These are phyloP conservation scores for Polypedilum vanderplanki DNA, from an alignment of 1,140 invertebrate species.

Conservation along the genomic window DNA sequence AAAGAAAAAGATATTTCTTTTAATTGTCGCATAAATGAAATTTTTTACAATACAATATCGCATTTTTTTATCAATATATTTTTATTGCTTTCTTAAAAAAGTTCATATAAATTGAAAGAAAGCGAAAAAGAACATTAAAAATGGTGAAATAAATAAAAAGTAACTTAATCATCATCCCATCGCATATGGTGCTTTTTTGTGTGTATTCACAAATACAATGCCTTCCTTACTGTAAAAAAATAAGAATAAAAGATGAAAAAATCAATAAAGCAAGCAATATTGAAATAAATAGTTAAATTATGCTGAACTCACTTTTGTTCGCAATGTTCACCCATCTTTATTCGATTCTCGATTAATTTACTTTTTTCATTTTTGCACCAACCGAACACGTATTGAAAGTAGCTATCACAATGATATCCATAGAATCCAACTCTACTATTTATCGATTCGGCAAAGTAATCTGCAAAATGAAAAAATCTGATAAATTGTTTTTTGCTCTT, in stretches of 20 bases:
- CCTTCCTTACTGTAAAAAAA: neutral
- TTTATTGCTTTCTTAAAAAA: no score
- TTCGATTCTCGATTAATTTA: neutral
- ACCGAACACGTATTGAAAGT: slow-evolving; percentile 16
- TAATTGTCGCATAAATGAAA: no score
- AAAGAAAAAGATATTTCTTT: no score
- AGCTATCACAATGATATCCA: neutral
- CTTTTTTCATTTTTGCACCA: slow-evolving; percentile 7
- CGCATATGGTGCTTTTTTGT: slow-evolving; percentile 20
- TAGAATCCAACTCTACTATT: neutral
- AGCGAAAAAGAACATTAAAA: no score
- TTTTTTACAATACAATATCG: no score
- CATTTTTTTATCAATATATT: no score
- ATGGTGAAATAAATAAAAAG: no score
- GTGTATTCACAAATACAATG: slow-evolving; percentile 18
- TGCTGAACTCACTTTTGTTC: slow-evolving; percentile 5
- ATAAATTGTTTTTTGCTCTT: no score
- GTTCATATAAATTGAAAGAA: no score
- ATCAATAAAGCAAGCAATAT: slow-evolving; percentile 8
- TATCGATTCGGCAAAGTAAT: neutral
- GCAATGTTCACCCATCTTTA: slow-evolving; percentile 1
- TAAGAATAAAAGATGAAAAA: neutral
- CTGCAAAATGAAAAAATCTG: neutral
- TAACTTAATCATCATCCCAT: neutral
- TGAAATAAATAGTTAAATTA: neutral